Conservation (phyloP, 2,888 invertebrate species). For the Troides oblongomaculatus region DNA sequence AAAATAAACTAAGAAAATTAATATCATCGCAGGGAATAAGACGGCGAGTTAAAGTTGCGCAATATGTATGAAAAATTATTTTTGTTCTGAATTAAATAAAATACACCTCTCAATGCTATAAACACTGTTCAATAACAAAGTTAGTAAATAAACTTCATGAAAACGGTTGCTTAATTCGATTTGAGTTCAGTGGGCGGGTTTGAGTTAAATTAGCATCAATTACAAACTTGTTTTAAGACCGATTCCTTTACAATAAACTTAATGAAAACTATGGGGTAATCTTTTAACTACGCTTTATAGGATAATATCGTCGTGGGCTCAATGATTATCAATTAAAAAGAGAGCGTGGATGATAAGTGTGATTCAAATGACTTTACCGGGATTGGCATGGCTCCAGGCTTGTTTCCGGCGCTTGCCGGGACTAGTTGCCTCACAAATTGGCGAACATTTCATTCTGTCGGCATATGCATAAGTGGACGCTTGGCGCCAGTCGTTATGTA, state of each 20-base stretch:
- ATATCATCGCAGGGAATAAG: no score
- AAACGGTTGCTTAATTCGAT: neutral
- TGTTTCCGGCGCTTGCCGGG: conserved; percentile 18
- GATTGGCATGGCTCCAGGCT: conserved; percentile 22
- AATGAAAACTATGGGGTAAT: neutral
- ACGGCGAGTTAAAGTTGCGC: no score
- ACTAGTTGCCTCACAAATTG: conserved; percentile 27
- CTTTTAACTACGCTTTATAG: neutral
- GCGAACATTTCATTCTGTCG: conserved; percentile 25
- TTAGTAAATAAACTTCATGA: conserved; percentile 1
- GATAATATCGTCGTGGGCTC: neutral
- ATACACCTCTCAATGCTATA: no score
- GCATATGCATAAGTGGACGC: conserved; percentile 28
- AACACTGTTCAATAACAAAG: neutral
- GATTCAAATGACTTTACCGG: conserved; percentile 22
- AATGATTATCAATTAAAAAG: conserved; percentile 19
- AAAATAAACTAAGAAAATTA: no score
- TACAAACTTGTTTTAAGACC: neutral
- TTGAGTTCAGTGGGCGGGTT: neutral
- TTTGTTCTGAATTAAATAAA: no score
- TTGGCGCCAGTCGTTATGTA: conserved; percentile 16
- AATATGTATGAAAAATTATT: no score
- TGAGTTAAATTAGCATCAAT: conserved; percentile 1
- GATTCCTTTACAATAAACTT: neutral
- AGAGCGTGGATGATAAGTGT: conserved; percentile 28